Evolutionary conservation across 1,140 invertebrate genomes (phyloP), one percentile per base, ranked within the genome.

Genomic region (Drosophila setifemur): DNA sequence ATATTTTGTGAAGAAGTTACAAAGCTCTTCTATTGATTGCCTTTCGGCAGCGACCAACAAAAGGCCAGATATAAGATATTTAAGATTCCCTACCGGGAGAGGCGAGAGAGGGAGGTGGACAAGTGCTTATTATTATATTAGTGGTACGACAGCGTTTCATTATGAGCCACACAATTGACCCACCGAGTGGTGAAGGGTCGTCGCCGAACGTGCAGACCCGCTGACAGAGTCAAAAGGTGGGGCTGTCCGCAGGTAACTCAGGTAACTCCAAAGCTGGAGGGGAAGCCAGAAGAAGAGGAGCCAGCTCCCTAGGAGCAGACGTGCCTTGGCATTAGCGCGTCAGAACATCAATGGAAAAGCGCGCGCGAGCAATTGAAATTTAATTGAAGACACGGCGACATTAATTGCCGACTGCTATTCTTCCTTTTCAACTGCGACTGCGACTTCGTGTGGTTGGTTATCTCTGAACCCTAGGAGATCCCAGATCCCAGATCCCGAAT

Each of bases 101-200:
- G 7, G 35, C 12, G 25, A 16, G 19, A 8, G 12, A 37, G 63
- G 12, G 35, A 14, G 25, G n/a, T 37, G 57, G 11, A 67, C 58
- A 85, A 85, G 74, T 74, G 74, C 70, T 79, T 85, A 85, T 85
- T 85, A 79, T 85, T 83, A 71, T 85, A 83, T 85, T 83, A 85
- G 69, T 66, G 57, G 44, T 73, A 60, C 68, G 68, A 82, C 66
- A 81, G 74, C 74, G 50, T 72, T 72, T 72, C 69, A 72, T 72
- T 78, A 78, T 70, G 60, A 70, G 77, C 55, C 77, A 45, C 23
- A 76, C 72, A 72, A 76, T 72, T 82, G 77, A 82, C 72, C 77
- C 71, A 54, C 42, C 53, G 40, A 57, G 35, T 60, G 64, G 68
- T 70, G 57, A 71, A 55, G 33, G 45, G 47, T 50, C 25, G 60